Evolutionary conservation across 2,797 vertebrate genomes (phyloP).

Genomic region (Ara ararauna): DNA sequence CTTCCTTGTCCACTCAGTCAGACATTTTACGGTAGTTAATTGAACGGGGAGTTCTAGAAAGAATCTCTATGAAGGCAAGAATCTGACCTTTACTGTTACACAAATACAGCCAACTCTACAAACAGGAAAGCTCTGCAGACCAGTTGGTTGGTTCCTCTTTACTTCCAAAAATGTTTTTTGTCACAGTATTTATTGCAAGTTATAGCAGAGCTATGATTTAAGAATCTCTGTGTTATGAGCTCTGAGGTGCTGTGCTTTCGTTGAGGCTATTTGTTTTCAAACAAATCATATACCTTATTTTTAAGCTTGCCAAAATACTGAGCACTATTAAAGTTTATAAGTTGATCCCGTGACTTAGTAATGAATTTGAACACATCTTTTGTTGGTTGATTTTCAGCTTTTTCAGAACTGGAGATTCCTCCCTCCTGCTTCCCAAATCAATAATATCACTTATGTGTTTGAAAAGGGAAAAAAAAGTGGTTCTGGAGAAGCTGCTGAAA

Average conservation of each 20-base stretch:
- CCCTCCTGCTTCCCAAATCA: not conserved
- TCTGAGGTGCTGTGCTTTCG: not conserved
- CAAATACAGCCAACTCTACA: too few species aligned
- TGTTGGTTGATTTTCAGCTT: not conserved
- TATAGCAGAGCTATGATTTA: not conserved
- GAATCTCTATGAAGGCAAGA: not conserved
- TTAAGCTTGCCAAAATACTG: not conserved
- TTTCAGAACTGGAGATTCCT: not conserved
- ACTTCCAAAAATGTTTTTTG: not conserved
- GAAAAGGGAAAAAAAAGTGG: not conserved
- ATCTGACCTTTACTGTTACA: not conserved
- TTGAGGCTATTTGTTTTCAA: not conserved
- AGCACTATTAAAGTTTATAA: not conserved
- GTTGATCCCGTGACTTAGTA: not conserved
- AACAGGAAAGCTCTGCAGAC: not conserved
- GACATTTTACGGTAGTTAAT: not conserved
- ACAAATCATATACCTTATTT: not conserved
- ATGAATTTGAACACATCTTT: not conserved
- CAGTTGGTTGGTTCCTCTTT: not conserved
- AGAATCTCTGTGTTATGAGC: not conserved
- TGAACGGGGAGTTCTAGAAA: not conserved
- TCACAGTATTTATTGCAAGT: not conserved
- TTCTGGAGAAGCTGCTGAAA: not conserved
- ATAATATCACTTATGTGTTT: not conserved
- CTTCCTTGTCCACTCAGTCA: not conserved